A percentile compares a stretch with the other conserved stretches of the same genome.
phyloP scores from a whole-genome alignment of 2,888 invertebrate species.

The Drosophila silvestris region DNA sequence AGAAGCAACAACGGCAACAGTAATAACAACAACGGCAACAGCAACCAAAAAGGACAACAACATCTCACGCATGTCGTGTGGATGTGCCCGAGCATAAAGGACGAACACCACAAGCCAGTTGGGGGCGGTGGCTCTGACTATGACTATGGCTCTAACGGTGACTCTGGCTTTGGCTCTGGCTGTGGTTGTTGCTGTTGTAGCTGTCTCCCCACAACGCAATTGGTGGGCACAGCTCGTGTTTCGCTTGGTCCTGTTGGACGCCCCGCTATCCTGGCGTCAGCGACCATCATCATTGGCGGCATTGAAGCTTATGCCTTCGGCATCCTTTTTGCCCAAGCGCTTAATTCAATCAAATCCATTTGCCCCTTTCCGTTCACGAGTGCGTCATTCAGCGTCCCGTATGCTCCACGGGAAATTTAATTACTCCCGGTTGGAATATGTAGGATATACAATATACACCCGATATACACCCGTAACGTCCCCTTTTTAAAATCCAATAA shows the following conservation, averaged over 20 bases:
- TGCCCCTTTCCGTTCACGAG: constrained; percentile 38
- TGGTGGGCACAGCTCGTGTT: constrained; percentile 42
- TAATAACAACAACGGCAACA: constrained; percentile 33
- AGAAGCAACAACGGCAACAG: constrained; percentile 17
- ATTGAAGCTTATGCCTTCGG: constrained; percentile 26
- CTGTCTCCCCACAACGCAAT: constrained; percentile 54
- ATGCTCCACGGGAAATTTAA: constrained; percentile 78
- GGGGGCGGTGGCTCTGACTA: constrained; percentile 34
- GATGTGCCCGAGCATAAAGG: constrained; percentile 41
- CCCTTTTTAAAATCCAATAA: constrained; percentile 82
- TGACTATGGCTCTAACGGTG: background rate
- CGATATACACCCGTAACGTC: constrained; percentile 30
- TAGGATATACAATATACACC: constrained; percentile 8
- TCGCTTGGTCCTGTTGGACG: constrained; percentile 53
- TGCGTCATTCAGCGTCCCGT: constrained; percentile 58
- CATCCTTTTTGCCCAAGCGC: constrained; percentile 46
- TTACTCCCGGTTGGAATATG: constrained; percentile 55
- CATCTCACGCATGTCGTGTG: constrained; percentile 45
- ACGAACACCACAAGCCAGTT: constrained; percentile 40
- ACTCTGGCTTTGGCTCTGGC: background rate
- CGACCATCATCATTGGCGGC: constrained; percentile 47
- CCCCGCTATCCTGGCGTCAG: constrained; percentile 61
- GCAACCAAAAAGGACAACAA: constrained; percentile 32
- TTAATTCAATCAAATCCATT: constrained; percentile 80
- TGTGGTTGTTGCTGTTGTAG: background rate